These are phyloP conservation scores for Dione juno DNA, from an alignment of 2,888 invertebrate genomes.

Conservation along the genomic window DNA sequence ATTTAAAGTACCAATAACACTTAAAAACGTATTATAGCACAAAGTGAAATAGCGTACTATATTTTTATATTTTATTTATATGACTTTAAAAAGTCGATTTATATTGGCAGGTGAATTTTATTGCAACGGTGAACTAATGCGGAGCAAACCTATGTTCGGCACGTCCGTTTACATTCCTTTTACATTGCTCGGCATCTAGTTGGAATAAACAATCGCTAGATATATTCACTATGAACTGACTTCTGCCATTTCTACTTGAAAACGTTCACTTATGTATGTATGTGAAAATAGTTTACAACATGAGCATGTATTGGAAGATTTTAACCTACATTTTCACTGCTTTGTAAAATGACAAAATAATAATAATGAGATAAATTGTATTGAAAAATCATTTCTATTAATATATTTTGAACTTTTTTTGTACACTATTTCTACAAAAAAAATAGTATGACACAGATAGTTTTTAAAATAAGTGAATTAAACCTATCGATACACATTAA, in stretches of 20 bases:
- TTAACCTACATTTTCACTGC: not conserved
- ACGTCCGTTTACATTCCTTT: constrained; percentile 45
- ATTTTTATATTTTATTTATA: constrained; percentile 25
- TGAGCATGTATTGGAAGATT: not conserved
- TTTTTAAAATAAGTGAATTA: too few relatives aligned
- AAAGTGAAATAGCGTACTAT: constrained; percentile 8
- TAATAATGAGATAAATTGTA: not conserved
- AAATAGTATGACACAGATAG: too few relatives aligned
- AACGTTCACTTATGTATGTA: not conserved
- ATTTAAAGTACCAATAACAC: not conserved
- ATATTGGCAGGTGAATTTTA: constrained; percentile 59
- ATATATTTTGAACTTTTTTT: not conserved
- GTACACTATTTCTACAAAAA: too few relatives aligned
- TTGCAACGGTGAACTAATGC: constrained; percentile 59
- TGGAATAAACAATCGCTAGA: constrained; percentile 33
- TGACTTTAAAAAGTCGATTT: constrained; percentile 45
- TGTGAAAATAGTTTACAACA: not conserved
- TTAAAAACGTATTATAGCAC: not conserved
- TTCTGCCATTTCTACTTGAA: constrained; percentile 15
- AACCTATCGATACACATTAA: too few relatives aligned
- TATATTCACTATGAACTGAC: constrained; percentile 26
- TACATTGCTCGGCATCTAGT: constrained; percentile 37
- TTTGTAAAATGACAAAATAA: not conserved
- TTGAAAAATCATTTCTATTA: not conserved
- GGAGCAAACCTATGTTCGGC: constrained; percentile 42